phyloP scores from a whole-genome alignment of 2,888 invertebrate genomes.

The Dimorphilus gyrociliatus region DNA sequence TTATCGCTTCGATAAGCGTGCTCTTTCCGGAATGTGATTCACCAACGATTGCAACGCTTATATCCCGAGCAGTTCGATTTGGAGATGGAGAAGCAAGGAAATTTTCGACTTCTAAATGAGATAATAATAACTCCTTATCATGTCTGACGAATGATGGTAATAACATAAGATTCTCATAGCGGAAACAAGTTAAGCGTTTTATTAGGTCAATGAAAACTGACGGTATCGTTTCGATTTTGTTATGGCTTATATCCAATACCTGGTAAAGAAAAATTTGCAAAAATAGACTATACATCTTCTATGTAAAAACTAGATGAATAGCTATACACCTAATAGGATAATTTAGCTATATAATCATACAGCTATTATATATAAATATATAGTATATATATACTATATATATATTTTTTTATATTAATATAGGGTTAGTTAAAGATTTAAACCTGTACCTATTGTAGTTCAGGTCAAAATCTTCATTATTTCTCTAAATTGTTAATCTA shows the following conservation, averaged over 20 bases:
- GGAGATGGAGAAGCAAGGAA: constrained; percentile 8
- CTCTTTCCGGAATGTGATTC: constrained; percentile 15
- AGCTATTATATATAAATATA: no score
- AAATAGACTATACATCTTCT: no score
- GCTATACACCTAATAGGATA: no score
- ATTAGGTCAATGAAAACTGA: constrained; percentile 11
- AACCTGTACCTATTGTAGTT: no score
- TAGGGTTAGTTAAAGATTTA: no score
- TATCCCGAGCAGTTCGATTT: constrained; percentile 9
- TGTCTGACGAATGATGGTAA: constrained; percentile 10
- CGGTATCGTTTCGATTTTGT: constrained; percentile 13
- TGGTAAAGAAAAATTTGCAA: no score
- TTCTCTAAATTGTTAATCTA: no score
- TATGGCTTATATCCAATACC: constrained; percentile 15
- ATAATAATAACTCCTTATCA: constrained; percentile 9
- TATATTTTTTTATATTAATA: no score
- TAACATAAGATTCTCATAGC: constrained; percentile 13
- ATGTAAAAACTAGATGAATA: no score
- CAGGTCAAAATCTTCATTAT: no score
- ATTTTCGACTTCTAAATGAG: constrained; percentile 13
- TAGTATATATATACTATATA: no score
- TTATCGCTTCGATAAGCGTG: constrained; percentile 13
- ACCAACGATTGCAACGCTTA: constrained; percentile 13
- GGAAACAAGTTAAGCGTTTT: constrained; percentile 10
- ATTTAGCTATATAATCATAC: no score